Evolutionary conservation across 2,888 invertebrate genomes (phyloP).

Genomic region (Abrostola triplasia): DNA sequence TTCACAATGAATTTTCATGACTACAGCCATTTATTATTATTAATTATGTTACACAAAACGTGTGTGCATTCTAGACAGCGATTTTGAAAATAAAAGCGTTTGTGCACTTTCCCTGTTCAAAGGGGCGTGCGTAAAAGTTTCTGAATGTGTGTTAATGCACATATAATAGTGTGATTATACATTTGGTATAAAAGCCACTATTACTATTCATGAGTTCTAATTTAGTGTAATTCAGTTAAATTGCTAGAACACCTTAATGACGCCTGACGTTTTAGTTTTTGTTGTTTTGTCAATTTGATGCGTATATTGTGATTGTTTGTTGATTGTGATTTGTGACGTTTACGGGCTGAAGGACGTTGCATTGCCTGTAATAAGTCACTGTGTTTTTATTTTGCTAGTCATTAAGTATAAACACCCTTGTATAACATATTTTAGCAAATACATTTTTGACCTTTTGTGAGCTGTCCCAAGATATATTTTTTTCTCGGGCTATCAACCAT

Average conservation of each 20-base stretch:
- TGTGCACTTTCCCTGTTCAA: constrained; percentile 49
- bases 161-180: constrained; percentile 53
- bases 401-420: too few species aligned
- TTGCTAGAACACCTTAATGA: constrained; percentile 44
- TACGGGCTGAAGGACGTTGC: too few species aligned
- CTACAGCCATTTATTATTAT: constrained; percentile 27
- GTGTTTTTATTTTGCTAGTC: too few species aligned
- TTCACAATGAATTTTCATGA: constrained; percentile 39
- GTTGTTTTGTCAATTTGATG: constrained; percentile 23
- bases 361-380: too few species aligned
- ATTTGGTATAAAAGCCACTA: constrained; percentile 46
- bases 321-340: constrained; percentile 16
- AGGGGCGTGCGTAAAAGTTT: constrained; percentile 40
- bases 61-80: constrained; percentile 30
- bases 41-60: constrained; percentile 33
- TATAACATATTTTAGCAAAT: too few species aligned
- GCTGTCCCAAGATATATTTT: too few species aligned
- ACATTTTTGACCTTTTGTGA: too few species aligned
- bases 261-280: constrained; percentile 31
- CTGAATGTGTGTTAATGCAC: constrained; percentile 54
- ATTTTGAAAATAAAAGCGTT: constrained; percentile 54
- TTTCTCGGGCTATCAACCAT: too few species aligned
- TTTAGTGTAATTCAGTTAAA: constrained; percentile 50
- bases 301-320: constrained; percentile 4
- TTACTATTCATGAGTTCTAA: constrained; percentile 52